Evolutionary conservation across 1,140 invertebrate genomes (phyloP).

Genomic region (Papilio aristodemus): DNA sequence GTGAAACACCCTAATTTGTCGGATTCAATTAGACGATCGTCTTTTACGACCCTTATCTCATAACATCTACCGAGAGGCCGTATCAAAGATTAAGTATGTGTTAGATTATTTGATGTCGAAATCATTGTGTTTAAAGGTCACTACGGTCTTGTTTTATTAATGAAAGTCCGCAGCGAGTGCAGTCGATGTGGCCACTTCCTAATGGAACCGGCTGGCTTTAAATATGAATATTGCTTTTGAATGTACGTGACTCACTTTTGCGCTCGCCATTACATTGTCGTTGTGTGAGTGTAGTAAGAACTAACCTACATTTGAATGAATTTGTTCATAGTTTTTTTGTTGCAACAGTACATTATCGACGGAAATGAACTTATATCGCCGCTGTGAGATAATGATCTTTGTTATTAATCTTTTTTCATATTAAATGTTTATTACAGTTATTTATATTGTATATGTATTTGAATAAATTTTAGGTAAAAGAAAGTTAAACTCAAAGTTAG

Average conservation of each 20-base stretch:
- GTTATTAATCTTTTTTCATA: slow-evolving; percentile 17
- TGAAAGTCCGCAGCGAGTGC: slow-evolving; percentile 8
- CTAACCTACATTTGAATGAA: slow-evolving; percentile 27
- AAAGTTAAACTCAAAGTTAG: too few species aligned
- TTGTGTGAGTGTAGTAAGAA: slow-evolving; percentile 21
- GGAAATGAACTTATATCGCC: slow-evolving; percentile 27
- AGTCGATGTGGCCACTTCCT: slow-evolving; percentile 9
- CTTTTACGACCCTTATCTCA: slow-evolving; percentile 29
- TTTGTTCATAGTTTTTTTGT: slow-evolving; percentile 29
- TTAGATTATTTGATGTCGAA: slow-evolving; percentile 14
- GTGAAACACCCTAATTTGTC: slow-evolving; percentile 33
- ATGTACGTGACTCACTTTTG: slow-evolving; percentile 29
- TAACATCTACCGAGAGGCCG: slow-evolving; percentile 22
- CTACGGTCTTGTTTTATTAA: slow-evolving; percentile 26
- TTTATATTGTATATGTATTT: background rate
- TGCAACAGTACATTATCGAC: slow-evolving; percentile 30
- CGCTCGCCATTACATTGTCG: slow-evolving; percentile 22
- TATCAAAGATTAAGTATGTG: slow-evolving; percentile 24
- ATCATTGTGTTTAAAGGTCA: slow-evolving; percentile 13
- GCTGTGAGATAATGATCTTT: slow-evolving; percentile 25
- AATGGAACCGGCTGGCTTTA: slow-evolving; percentile 24
- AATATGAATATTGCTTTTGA: slow-evolving; percentile 28
- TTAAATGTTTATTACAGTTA: background rate
- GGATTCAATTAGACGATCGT: slow-evolving; percentile 22
- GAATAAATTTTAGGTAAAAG: too few species aligned